Evolutionary conservation across 2,797 vertebrate genomes (phyloP), one percentile per base, ranked within the genome.

Genomic region (Ataeniobius toweri): DNA sequence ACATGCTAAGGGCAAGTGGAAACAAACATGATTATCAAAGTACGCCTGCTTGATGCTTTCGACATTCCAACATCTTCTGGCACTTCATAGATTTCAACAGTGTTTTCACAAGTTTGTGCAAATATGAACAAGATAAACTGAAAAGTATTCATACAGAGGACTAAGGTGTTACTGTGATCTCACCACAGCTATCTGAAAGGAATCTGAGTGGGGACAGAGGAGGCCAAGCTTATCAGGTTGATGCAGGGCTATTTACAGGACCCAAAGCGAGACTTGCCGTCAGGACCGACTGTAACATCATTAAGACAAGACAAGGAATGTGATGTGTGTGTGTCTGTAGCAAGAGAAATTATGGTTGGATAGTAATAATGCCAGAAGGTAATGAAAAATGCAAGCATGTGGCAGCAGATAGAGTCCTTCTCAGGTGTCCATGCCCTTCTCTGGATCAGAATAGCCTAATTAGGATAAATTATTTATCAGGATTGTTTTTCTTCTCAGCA

Each of bases 381-480:
- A 86, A 90, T 91, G 78, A 86, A 91, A 91, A 84, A 89, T 86
- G 85, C 84, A 91, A 68, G 79, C 72, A 53, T 72, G 79, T 70
- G 83, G 77, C 77, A 67, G 86, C 50, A 80, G 84, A 84, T 44
- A 31, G 77, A 55, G 74, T 82, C 82, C 77, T 83, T 86, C 88
- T 91, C 89, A 85, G 90, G 88, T 92, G 87, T 89, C 85, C 63
- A 59, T 1, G 44, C 78, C 71, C 51, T 77, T 89, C 83, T 46
- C 76, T 53, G 84, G 79, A 85, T 88, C 87, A 84, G 80, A 92
- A 85, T 41, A 79, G 76, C 73, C 75, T 89, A 85, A 92, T 91
- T 85, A 89, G 83, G 81, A 85, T 94, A 16, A 88, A 93, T 89
- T 90, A 91, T 93, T 92, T n/a, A 92, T 91, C 79, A 68, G 87